phyloP scores from a whole-genome alignment of 2,888 invertebrate genomes.

The Drosophila helvetica region DNA sequence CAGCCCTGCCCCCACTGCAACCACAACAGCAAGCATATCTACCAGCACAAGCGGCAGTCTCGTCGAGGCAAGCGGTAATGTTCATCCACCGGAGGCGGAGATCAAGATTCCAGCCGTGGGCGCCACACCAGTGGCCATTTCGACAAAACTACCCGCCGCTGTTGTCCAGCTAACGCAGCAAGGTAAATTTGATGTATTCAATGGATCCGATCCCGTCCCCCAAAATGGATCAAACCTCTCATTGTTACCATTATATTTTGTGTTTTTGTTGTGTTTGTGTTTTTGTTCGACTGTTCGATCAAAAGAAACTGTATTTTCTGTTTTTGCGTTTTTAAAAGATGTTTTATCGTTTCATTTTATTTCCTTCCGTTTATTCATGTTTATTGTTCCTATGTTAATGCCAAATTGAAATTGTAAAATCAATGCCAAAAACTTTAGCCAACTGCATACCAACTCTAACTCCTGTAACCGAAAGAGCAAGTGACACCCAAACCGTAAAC shows the following conservation, averaged over 20 bases:
- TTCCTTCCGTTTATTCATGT: not conserved
- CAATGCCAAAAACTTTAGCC: conserved; percentile 32
- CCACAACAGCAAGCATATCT: conserved; percentile 35
- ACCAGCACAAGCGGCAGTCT: conserved; percentile 40
- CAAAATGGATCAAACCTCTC: conserved; percentile 16
- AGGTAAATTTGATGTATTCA: conserved; percentile 82
- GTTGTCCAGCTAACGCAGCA: conserved; percentile 87
- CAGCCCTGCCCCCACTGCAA: conserved; percentile 11
- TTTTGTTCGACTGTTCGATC: conserved; percentile 35
- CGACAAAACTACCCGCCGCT: conserved; percentile 86
- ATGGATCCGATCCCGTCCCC: no score
- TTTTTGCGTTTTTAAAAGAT: conserved; percentile 2
- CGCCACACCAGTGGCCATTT: conserved; percentile 86
- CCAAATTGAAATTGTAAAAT: conserved; percentile 45
- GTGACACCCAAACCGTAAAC: not conserved
- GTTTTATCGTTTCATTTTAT: conserved; percentile 28
- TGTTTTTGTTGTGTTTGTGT: conserved; percentile 61
- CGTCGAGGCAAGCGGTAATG: conserved; percentile 66
- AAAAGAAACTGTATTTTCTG: conserved; percentile 34
- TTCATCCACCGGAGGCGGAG: conserved; percentile 85
- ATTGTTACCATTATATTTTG: conserved; percentile 26
- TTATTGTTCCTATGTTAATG: conserved; percentile 10
- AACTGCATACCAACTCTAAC: conserved; percentile 51
- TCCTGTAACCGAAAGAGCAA: conserved; percentile 27
- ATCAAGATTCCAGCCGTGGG: conserved; percentile 87